Base-by-base conservation (phyloP, 2,113 vertebrate genomes). In the Peromyscus maniculatus region DNA sequence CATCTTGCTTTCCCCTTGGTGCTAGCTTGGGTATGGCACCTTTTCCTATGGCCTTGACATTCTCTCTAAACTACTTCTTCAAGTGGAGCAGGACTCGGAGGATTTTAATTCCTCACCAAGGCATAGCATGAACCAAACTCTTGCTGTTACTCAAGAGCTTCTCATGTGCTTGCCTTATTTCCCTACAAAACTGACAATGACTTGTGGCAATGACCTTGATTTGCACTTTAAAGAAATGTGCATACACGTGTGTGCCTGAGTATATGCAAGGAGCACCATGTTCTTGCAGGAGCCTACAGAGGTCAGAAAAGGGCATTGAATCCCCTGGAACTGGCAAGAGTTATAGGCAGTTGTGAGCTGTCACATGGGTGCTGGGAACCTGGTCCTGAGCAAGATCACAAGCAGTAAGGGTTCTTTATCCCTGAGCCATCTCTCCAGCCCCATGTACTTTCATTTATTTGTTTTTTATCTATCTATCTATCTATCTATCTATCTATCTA, bases 71-170 rank as follows among this genome's bases (percentile, higher is more conserved):
- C 26, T 88, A 62, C 52, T 67, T 86, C 71, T 89, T 87, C 80
- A 77, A 75, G 86, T 89, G 55, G 67, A 89, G 28, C 52, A 94
- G 46, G 49, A 11, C 74, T 93, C 72, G 79, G 46, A 92, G 33
- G 55, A 67, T 55, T 69, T 94, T 94, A 24, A 87, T 36, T 21
- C 88, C 62, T 89, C 78, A 80, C 93, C 15, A 82, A 83, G 78
- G 33, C 31, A 64, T 39, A 82, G 52, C 19, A 28, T 66, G 59
- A 15, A 36, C 78, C 16, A 86, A 31, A 72, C 15, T 36, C 59
- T 78, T 26, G 28, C 24, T 79, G 33, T 71, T 33, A 80, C n/a
- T 91, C 86, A 84, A 36, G 11, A 62, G 36, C 36, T 74, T 43
- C 36, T 64, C 17, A 39, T 22, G 15, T 5, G 75, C 46, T 43